A percentile compares a stretch with the other conserved stretches of the same genome.
phyloP scores from a whole-genome alignment of 2,888 invertebrate species.

The Callyntrura guangdongensis region DNA sequence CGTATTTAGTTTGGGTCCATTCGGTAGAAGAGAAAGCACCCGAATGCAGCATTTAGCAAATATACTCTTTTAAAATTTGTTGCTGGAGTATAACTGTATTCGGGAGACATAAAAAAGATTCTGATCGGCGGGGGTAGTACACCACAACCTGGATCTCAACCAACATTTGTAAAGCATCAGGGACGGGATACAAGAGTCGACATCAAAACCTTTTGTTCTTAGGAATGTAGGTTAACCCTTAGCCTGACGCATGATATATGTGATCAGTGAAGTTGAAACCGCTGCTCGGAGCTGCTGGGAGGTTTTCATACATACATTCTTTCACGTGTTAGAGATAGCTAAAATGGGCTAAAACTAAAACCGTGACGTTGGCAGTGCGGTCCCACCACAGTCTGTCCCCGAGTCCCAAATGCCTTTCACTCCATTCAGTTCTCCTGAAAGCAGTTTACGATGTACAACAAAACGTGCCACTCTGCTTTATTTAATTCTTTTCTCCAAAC shows the following conservation, averaged over 20 bases:
- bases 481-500: not conserved
- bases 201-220: slow-evolving; percentile 41
- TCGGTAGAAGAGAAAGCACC: too few relatives aligned
- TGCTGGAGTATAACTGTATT: slow-evolving; percentile 31
- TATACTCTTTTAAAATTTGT: not conserved
- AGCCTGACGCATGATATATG: slow-evolving; percentile 53
- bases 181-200: not conserved
- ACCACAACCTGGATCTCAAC: not conserved
- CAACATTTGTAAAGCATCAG: slow-evolving; percentile 2
- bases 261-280: slow-evolving; percentile 22
- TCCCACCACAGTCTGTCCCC: slow-evolving; percentile 23
- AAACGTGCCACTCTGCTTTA: not conserved
- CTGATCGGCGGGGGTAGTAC: not conserved
- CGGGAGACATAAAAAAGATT: not conserved
- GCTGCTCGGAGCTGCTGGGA: not conserved
- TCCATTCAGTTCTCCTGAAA: slow-evolving; percentile 2
- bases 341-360: not conserved
- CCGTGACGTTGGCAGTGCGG: slow-evolving; percentile 20
- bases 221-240: slow-evolving; percentile 54
- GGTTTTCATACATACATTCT: slow-evolving; percentile 10
- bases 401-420: slow-evolving; percentile 47
- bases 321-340: not conserved
- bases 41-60: not conserved
- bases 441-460: not conserved
- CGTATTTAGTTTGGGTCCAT: too few relatives aligned